Base-by-base conservation (phyloP, 2,888 invertebrate species). In the Laothoe populi region DNA sequence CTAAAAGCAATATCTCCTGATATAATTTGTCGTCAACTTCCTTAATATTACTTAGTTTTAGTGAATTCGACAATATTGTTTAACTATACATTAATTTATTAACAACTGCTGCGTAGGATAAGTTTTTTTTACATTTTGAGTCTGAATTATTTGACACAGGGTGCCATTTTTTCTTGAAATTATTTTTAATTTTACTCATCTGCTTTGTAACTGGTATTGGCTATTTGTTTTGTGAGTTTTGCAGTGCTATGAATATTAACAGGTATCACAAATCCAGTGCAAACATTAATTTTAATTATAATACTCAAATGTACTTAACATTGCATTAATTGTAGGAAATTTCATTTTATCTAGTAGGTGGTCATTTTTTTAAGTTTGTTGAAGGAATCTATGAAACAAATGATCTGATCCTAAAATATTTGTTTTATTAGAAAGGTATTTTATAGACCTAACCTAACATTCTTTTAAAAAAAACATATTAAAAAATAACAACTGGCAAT, bases 81-180 rank as follows among this genome's bases (percentile, higher is more conserved):
- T 53, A 53, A 53, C 53, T 31, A 10, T 53, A 38, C 40, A 75
- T 72, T 78, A 79, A 79, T 78, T 78, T 75, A 79, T 78, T 78
- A 78, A 78, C 75, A 70, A 46, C 3, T 31, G 58, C 16, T 59
- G 19, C 19, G 44, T 45, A 45, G 31, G 1, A 21, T 70, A 64
- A 63, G 62, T 53, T 63, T 67, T 67, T 72, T 72, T 70, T 78
- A 66, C 85, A 16, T 53, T 35, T 53, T 35, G 53, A 85, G 84
- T 81, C 84, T 85, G 82, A 83, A 71, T 76, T 71, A 19, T 75
- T 76, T 76, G 77, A 82, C 78, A 80, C 85, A 84, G 81, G 84
- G 88, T 88, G 87, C 88, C 88, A 87, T 87, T 75, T 46, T 65
- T 61, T 60, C 64, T 72, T 71, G 19, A 44, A 44, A 64, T 61